A percentile compares a stretch with the other conserved stretches of the same genome.
Conservation (phyloP, 2,888 invertebrate genomes). For the Papilio protenor region DNA sequence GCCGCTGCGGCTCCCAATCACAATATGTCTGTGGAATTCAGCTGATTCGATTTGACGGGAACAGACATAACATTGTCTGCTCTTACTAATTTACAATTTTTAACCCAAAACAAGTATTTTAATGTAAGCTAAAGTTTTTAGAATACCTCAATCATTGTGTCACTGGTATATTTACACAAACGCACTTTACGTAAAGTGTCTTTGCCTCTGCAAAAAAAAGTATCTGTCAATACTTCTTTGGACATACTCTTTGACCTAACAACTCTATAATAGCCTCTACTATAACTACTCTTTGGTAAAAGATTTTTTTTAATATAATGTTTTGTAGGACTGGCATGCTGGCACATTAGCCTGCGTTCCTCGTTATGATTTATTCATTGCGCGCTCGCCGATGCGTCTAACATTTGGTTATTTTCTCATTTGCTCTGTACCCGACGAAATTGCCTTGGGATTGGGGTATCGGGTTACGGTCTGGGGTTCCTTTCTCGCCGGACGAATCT, state of each 20-base stretch:
- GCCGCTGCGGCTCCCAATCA: neutral
- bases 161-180: neutral
- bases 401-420: conserved; percentile 74
- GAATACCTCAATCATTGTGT: neutral
- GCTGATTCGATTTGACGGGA: conserved; percentile 43
- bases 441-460: conserved; percentile 69
- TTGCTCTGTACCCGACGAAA: conserved; percentile 63
- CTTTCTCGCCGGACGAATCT: conserved; percentile 39
- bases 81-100: neutral
- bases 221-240: neutral
- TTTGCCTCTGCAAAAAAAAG: neutral
- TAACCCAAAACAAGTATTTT: neutral
- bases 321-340: neutral
- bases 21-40: conserved; percentile 45
- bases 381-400: conserved; percentile 57
- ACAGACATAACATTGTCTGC: conserved; percentile 25
- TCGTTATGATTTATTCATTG: conserved; percentile 38
- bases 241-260: neutral
- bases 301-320: neutral
- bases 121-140: neutral
- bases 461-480: conserved; percentile 63
- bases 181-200: neutral
- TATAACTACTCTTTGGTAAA: neutral
- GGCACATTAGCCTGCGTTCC: neutral
- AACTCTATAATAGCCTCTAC: neutral